Evolutionary conservation across 2,888 invertebrate species (phyloP), one percentile per base, ranked within the genome.

Genomic region (Strigamia maritima): DNA sequence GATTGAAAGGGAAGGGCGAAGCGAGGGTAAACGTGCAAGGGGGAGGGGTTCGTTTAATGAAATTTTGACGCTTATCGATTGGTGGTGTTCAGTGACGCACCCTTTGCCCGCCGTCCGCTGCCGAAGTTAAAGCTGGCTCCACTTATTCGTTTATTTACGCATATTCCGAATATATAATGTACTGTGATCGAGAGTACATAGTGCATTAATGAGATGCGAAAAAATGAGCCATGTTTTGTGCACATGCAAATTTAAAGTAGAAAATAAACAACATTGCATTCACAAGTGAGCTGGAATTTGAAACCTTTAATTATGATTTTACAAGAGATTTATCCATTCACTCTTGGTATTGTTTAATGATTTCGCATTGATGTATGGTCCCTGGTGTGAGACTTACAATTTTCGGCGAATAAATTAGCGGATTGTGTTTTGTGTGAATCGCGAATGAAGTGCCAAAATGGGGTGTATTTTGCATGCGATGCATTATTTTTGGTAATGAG

Each of bases 11-110:
- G 60, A 44, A 44, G 44, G 44, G 44, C 44, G 44, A 44, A 44
- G 60, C 60, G 60, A 60, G 60, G 60, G 60, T 60, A 19, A 60
- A 60, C 60, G 60, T 60, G 60, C 24, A 60, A 60, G 60, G 60
- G 6, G 24, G n/a, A 22, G 60, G 60, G 60, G 60, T 16, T 60
- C 22, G 19, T 60, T 60, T 60, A 60, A 60, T 60, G 60, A 60
- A 60, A 60, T 60, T 60, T 60, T 19, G 60, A 60, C 60, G 60
- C 24, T 60, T 60, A 60, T 60, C 60, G 60, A 60, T 60, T 22
- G 60, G 60, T 60, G 22, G 24, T 60, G 60, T 22, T 60, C 60
- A 22, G 22, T 60, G 22, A 60, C 60, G 60, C 60, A 60, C 60
- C 60, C 60, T 60, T 24, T 60, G 24, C 60, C 60, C 24, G 14